Evolutionary conservation across 2,113 vertebrate genomes (phyloP).

Genomic region (Colossoma macropomum): DNA sequence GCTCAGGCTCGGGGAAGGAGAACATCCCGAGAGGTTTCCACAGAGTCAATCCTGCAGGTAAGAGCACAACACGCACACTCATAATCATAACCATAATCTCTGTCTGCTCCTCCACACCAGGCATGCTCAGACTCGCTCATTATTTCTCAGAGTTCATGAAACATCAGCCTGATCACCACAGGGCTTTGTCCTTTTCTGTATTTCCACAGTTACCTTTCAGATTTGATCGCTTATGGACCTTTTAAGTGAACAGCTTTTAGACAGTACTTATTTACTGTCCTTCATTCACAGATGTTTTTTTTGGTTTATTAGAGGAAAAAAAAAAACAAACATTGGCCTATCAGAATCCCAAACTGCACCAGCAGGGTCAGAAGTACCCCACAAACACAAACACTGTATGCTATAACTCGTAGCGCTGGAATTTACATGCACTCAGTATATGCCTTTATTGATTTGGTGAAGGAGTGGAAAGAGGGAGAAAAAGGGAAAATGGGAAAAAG

Average conservation of each 20-base stretch:
- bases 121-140: not conserved
- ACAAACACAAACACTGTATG: not conserved
- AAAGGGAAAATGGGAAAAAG: constrained; percentile 11
- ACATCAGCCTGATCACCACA: constrained; percentile 25
- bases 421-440: constrained; percentile 50
- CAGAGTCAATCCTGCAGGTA: constrained; percentile 80
- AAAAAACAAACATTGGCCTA: not conserved
- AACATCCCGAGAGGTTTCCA: constrained; percentile 69
- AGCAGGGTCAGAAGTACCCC: constrained; percentile 40
- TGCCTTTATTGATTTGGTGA: constrained; percentile 29
- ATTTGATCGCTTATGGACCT: constrained; percentile 18
- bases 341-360: not conserved
- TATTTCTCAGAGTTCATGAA: constrained; percentile 32
- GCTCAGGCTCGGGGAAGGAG: constrained; percentile 57
- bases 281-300: not conserved
- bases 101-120: not conserved
- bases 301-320: not conserved
- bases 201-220: not conserved
- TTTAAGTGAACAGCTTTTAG: constrained; percentile 29
- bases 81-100: not conserved
- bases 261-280: constrained; percentile 12
- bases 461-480: constrained; percentile 52
- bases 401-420: constrained; percentile 37
- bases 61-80: not conserved
- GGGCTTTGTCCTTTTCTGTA: constrained; percentile 22